Evolutionary conservation across 2,113 vertebrate genomes (phyloP), one percentile per base, ranked within the genome.

Genomic region (Tautogolabrus adspersus): DNA sequence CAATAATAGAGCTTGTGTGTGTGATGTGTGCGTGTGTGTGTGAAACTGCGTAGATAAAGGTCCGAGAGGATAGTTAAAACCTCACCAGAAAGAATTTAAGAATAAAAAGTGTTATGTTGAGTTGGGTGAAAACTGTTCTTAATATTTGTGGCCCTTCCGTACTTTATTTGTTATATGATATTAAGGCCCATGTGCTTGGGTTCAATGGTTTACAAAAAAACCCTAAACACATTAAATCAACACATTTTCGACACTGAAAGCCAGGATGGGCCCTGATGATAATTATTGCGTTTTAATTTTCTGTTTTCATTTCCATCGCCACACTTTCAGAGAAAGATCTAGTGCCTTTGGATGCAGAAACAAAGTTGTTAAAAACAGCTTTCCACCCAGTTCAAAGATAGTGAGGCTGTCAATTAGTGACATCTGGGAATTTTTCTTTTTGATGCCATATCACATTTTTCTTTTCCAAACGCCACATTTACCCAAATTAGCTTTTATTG

Each of bases 311-410:
- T 84, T 90, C 47, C 55, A 83, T 84, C 78, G 78, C 91, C 91
- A 89, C 91, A 82, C 81, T 96, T 95, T 90, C 93, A 96, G 96
- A 97, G 93, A 52, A 21, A 95, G 96, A 95, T 96, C 93, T 95
- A 98, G 96, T 97, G 97, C 97, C 96, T 98, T 49, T 99, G 96
- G 96, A 97, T 94, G 94, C 96, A 96, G 96, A 97, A 93, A 96
- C 96, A 94, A 37, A 26, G 94, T 95, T 95, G 91, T 93, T 96
- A 93, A 96, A 96, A 95, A 96, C 95, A 94, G 95, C 95, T 94
- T 96, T 96, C 92, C 95, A 96, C 85, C 94, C 96, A 78, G 93
- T 96, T 94, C 94, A 96, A 90, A 97, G 95, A 95, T 92, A 96
- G 95, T 94, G 95, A 96, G 95, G 85, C 90, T 93, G 91, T 90